Evolutionary conservation across 2,113 vertebrate genomes (phyloP), one percentile per base, ranked within the genome.

Genomic region (Psilopsiagon aymara): DNA sequence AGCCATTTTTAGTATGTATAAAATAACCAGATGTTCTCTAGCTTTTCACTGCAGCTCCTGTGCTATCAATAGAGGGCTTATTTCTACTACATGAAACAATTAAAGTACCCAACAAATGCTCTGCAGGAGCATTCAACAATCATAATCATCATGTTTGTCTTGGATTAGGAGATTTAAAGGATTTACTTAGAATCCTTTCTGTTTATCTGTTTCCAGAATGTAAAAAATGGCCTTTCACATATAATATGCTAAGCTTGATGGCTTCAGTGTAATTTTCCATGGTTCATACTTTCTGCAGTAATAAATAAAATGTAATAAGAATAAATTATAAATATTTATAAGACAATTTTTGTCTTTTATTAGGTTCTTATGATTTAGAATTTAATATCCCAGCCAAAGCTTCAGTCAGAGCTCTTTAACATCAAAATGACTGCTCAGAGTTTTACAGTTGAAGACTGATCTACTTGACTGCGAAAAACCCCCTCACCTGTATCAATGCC

Each of bases 61-160:
- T 35, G 28, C 78, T 76, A 11, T 82, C 89, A 39, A 88, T 64
- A 66, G 18, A 88, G 59, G 81, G 68, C 71, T 95, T 95, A 47
- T 90, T 96, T 83, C 89, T 86, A 28, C 91, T 49, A 20, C 75
- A 9, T 68, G 80, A 86, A 95, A 92, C 94, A 90, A 93, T 87
- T 90, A 63, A 84, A 86, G 46, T 43, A 49, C 96, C 94, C 85
- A 4, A 66, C 64, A 92, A 94, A 76, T 9, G 35, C 94, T 94
- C 97, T 88, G 86, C 94, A 88, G 97, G 92, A 96, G 94, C 82
- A 59, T 95, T 92, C 81, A 93, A 57, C 95, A 49, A 46, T 94
- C 95, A 64, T 69, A 91, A 92, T 94, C 78, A 79, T 86, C 39
- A 15, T 96, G 86, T 97, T 97, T 96, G 92, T 95, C 57, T 97